Evolutionary conservation across 2,888 invertebrate species (phyloP), one percentile per base, ranked within the genome.

Genomic region (Agonopterix subpropinquella): DNA sequence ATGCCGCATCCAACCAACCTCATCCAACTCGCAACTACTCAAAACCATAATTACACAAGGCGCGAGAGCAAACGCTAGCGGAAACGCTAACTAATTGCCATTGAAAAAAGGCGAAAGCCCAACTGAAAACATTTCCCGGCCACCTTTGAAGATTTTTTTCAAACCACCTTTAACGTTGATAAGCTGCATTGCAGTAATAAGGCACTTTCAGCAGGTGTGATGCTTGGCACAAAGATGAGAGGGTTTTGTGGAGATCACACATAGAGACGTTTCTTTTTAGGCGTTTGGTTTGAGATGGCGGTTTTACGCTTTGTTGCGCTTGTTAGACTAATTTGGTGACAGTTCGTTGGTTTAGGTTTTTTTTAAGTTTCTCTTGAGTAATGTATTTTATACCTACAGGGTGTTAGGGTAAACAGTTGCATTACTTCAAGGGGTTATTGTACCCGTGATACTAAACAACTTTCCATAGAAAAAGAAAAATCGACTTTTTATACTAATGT

Each of bases 51-150:
- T 82, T 82, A 79, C 79, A 79, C 69, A 83, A 83, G 80, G 81
- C 80, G 77, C 72, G 77, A 80, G 69, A 71, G 77, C 75, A 68
- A 72, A 72, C 80, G 74, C 65, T 72, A 28, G 67, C 70, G 68
- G 74, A 74, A 80, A 77, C 80, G 80, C 80, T 78, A 80, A 89
- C 89, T 89, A 89, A 89, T 89, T 89, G 89, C 89, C 89, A 89
- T 89, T 89, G 80, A 88, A 87, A 87, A 89, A 89, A 89, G 89
- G 89, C 85, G 89, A 88, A 86, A 88, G 65, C 76, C 83, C 81
- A 77, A 73, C 82, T 81, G 80, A 82, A 84, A 87, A 86, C 85
- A 82, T 84, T 84, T 75, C 73, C 73, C 70, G 64, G 61, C 67
- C 62, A 64, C 71, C 83, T 87, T 88, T 88, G 87, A 86, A 77